A percentile compares a stretch with the other conserved stretches of the same genome.
phyloP scores from a whole-genome alignment of 2,888 invertebrate species.

The Tetranychus piercei region DNA sequence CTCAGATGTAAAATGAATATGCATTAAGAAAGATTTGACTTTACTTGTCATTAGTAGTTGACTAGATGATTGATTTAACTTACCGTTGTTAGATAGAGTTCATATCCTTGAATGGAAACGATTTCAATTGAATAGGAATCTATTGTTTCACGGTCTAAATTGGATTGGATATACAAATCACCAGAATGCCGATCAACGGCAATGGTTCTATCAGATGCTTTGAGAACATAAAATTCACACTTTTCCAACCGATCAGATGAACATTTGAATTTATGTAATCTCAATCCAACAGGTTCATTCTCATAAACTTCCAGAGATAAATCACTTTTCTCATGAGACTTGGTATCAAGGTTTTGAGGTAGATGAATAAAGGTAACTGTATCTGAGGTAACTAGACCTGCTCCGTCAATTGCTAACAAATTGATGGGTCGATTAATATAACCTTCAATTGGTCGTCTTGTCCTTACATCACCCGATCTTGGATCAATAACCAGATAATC shows the following conservation, averaged over 20 bases:
- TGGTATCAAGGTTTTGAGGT: not conserved
- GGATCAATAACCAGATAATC: not conserved
- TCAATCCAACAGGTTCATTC: slow-evolving; percentile 15
- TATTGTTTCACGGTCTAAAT: slow-evolving; percentile 16
- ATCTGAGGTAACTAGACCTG: slow-evolving; percentile 29
- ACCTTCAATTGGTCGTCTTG: no score
- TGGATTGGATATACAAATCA: not conserved
- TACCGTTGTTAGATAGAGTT: not conserved
- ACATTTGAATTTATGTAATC: slow-evolving; percentile 11
- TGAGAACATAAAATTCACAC: slow-evolving; percentile 15
- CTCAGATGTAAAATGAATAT: no score
- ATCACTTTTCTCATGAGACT: not conserved
- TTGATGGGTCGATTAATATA: not conserved
- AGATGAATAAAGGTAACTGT: slow-evolving; percentile 9
- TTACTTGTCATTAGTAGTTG: not conserved
- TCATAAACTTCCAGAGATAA: slow-evolving; percentile 15
- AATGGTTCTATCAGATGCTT: slow-evolving; percentile 19
- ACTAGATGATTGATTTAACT: not conserved
- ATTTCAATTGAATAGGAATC: slow-evolving; percentile 5
- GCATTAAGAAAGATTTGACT: no score
- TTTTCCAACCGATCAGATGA: not conserved
- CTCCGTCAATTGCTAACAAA: slow-evolving; percentile 69
- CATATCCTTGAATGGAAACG: not conserved
- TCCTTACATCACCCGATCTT: no score
- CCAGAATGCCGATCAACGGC: slow-evolving; percentile 19